Evolutionary conservation across 2,888 invertebrate genomes (phyloP).

Genomic region (Cerastis leucographa): DNA sequence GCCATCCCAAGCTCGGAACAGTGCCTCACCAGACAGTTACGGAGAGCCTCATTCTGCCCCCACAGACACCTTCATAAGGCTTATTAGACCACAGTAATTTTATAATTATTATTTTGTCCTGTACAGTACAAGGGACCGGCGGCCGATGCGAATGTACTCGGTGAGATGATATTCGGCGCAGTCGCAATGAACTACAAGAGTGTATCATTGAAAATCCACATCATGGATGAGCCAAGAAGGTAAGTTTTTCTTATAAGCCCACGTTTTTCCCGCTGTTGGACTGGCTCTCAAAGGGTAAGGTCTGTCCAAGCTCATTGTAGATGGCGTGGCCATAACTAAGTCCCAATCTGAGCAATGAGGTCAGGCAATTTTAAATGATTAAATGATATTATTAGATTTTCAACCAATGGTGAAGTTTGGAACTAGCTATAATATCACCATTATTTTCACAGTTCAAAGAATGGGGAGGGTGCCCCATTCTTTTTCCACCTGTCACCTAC

Average conservation of each 20-base stretch:
- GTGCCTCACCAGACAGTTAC: too few relatives aligned
- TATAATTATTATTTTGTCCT: slow-evolving; percentile 38
- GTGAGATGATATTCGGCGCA: slow-evolving; percentile 98
- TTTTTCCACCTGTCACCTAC: not conserved
- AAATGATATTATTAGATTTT: not conserved
- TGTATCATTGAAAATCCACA: slow-evolving; percentile 96
- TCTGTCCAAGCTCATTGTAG: too few relatives aligned
- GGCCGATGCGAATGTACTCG: slow-evolving; percentile 93
- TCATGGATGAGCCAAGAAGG: slow-evolving; percentile 90
- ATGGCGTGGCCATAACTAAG: not conserved
- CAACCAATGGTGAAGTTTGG: not conserved
- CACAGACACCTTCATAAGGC: not conserved
- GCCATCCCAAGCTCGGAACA: not conserved
- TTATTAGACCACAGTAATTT: not conserved
- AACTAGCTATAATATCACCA: not conserved
- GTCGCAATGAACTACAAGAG: slow-evolving; percentile 97
- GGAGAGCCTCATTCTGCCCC: not conserved
- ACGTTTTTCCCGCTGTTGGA: not conserved
- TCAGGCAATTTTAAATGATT: not conserved
- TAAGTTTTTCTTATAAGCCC: slow-evolving; percentile 49
- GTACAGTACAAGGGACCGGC: slow-evolving; percentile 92
- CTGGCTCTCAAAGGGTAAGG: too few relatives aligned
- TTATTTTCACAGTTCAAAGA: not conserved
- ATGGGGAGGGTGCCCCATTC: not conserved
- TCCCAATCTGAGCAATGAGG: not conserved